Evolutionary conservation across 1,140 invertebrate species (phyloP), one percentile per base, ranked within the genome.

Genomic region (Metaphire vulgaris): DNA sequence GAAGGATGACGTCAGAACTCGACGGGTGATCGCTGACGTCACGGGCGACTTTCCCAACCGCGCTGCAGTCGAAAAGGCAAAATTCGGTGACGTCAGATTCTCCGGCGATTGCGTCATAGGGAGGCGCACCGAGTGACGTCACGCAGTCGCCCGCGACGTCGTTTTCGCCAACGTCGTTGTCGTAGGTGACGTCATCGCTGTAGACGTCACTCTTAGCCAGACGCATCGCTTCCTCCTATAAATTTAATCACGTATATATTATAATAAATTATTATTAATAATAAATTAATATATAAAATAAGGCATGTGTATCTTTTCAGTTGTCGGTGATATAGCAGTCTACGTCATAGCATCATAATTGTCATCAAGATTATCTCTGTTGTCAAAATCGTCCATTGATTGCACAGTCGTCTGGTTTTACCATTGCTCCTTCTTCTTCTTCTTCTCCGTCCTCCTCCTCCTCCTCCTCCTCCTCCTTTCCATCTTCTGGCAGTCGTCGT

Each of bases 401-500:
- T 56, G 41, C 41, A 56, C 21, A 21, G 41, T 12, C 6, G 21
- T 56, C 41, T 56, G 41, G 41, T 56, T 56, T 56, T 21, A 56
- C 41, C 41, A 32, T 71, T 2, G 69, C 72, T 72, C 88, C 87
- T 86, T 91, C 75, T 68, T 87, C 87, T 85, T 97, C 95, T 85
- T 98, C 96, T 85, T 97, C 95, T n/a, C n/a, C n/a, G n/a, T n/a
- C n/a, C n/a, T n/a, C n/a, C n/a, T n/a, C n/a, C n/a, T n/a, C 87
- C 96, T 92, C 26, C 96, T 95, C 88, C 97, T 96, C 89, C 97
- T 97, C 88, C n/a, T n/a, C 87, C 96, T 92, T 26, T 96, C 96
- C 88, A 97, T 96, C 89, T 97, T 97, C 88, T 98, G 96, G 85
- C 97, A 90, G 86, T 98, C 96, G 85, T 98, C 95, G 88, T 99